Evolutionary conservation across 2,888 invertebrate genomes (phyloP).

Genomic region (Sesamia inferens): DNA sequence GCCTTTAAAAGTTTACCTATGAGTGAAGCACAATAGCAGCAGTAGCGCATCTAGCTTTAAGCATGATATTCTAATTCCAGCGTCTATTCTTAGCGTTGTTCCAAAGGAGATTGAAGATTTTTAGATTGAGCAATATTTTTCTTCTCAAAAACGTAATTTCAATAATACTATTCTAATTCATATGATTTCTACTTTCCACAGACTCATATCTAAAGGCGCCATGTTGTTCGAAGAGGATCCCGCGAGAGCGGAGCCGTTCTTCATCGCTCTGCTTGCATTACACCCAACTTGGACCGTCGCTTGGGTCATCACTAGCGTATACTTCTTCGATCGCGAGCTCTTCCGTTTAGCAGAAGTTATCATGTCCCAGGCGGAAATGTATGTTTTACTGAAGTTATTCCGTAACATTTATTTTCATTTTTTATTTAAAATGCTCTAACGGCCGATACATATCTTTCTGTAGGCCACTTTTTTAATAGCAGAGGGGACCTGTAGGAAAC

Average conservation of each 20-base stretch:
- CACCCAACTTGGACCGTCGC: constrained; percentile 77
- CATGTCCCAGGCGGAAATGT: constrained; percentile 71
- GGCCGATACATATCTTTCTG: too few species aligned
- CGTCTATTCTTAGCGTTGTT: background rate
- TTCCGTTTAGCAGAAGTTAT: constrained; percentile 77
- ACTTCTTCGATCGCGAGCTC: constrained; percentile 74
- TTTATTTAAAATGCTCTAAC: background rate
- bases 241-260: constrained; percentile 79
- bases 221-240: constrained; percentile 77
- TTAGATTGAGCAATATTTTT: background rate
- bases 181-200: constrained; percentile 53
- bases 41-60: too few species aligned
- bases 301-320: constrained; percentile 77
- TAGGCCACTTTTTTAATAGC: too few species aligned
- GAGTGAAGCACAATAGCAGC: too few species aligned
- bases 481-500: too few species aligned
- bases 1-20: too few species aligned
- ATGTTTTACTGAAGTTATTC: constrained; percentile 14
- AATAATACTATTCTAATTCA: background rate
- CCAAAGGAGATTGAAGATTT: background rate
- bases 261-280: constrained; percentile 74
- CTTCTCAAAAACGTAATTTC: too few species aligned
- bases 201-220: constrained; percentile 80
- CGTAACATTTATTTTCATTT: background rate
- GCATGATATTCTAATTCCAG: too few species aligned